Evolutionary conservation across 2,797 vertebrate genomes (phyloP).

Genomic region (Eulemur albifrons): DNA sequence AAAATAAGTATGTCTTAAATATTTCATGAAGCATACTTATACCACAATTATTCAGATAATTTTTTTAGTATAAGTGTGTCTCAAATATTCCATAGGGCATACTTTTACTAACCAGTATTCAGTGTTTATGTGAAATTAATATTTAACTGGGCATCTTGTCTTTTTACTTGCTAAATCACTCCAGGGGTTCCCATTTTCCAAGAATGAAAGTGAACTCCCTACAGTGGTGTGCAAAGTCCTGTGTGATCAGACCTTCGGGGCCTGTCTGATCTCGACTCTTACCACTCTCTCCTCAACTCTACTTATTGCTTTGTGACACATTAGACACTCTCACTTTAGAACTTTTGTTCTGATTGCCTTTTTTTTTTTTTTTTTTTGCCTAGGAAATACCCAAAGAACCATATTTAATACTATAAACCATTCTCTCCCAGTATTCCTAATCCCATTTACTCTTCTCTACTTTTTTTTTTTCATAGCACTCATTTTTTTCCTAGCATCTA

Average conservation of each 20-base stretch:
- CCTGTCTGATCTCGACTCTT: background rate
- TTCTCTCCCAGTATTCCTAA: background rate
- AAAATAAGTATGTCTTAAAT: background rate
- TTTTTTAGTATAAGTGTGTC: background rate
- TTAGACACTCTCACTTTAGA: background rate
- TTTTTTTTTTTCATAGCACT: background rate
- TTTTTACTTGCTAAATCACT: background rate
- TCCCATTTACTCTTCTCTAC: background rate
- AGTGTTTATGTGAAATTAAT: background rate
- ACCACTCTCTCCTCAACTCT: background rate
- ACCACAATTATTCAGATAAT: background rate
- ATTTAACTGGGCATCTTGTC: background rate
- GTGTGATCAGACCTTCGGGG: background rate
- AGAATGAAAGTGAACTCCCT: background rate
- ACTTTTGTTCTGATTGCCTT: background rate
- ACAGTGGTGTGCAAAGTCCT: background rate
- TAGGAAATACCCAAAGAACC: background rate
- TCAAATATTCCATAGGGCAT: background rate
- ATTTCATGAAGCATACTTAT: background rate
- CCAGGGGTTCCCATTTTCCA: background rate
- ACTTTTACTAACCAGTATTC: background rate
- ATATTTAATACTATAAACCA: background rate
- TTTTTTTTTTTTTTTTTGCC: background rate
- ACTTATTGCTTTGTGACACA: background rate
- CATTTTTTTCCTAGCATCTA: background rate